These are phyloP conservation scores for Rafetus swinhoei DNA, from an alignment of 2,113 vertebrate genomes.

Conservation along the genomic window DNA sequence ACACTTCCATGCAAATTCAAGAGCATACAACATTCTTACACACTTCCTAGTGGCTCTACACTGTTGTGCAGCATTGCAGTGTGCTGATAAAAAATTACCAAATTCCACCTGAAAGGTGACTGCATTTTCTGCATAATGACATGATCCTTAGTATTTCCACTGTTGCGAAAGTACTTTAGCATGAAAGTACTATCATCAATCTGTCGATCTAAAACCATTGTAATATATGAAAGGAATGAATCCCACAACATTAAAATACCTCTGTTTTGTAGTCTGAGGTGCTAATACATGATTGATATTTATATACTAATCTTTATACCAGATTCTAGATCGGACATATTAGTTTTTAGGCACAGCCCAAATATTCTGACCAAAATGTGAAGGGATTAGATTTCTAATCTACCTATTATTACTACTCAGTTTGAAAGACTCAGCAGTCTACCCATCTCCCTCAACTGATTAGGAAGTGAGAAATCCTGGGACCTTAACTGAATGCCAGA, in stretches of 20 bases:
- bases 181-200: not conserved
- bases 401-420: not conserved
- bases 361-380: not conserved
- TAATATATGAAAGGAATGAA: not conserved
- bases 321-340: not conserved
- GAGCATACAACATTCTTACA: not conserved
- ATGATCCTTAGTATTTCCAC: not conserved
- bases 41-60: not conserved
- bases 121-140: not conserved
- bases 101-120: not conserved
- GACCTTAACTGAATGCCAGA: not conserved
- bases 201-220: not conserved
- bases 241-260: not conserved
- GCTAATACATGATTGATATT: not conserved
- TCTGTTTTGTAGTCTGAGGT: not conserved
- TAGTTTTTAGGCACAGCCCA: not conserved
- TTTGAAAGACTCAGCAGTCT: not conserved
- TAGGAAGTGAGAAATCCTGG: not conserved
- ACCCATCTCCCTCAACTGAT: not conserved
- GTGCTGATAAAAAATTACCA: not conserved
- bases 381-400: not conserved
- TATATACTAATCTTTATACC: not conserved
- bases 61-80: not conserved
- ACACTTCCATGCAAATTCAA: constrained; percentile 8
- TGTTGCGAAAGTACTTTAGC: not conserved